Evolutionary conservation across 2,113 vertebrate species (phyloP).

Genomic region (Climacteris rufus): DNA sequence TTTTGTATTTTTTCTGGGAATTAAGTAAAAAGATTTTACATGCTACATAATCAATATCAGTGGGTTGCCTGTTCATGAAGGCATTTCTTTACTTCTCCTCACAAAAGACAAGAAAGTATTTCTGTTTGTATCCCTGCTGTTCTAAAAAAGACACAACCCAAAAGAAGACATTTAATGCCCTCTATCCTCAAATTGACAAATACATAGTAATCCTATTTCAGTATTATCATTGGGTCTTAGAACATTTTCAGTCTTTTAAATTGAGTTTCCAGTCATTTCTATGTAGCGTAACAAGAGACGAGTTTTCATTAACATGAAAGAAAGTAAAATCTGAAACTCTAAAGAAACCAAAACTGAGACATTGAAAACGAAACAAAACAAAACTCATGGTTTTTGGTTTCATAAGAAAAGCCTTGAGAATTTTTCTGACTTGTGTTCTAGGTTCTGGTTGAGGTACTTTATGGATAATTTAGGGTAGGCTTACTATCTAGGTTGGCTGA

Average conservation of each 20-base stretch:
- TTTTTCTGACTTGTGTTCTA: neutral
- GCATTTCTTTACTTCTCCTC: neutral
- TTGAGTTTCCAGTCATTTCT: neutral
- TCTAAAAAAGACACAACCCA: neutral
- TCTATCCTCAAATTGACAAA: neutral
- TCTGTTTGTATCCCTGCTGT: neutral
- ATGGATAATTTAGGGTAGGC: neutral
- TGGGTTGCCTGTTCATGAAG: neutral
- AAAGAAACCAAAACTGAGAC: neutral
- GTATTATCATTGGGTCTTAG: neutral
- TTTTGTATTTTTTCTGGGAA: neutral
- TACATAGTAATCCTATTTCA: neutral
- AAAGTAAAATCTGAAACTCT: neutral
- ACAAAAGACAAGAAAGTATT: neutral
- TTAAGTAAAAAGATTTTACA: neutral
- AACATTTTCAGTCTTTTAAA: neutral
- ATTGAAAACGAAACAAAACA: neutral
- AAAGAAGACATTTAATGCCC: neutral
- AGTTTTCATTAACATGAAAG: neutral
- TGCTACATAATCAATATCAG: neutral
- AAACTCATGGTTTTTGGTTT: neutral
- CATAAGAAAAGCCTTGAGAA: neutral
- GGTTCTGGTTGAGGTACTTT: neutral
- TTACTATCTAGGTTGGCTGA: neutral
- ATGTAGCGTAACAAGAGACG: neutral